Evolutionary conservation across 2,888 invertebrate genomes (phyloP).

Genomic region (Tenodera sinensis): DNA sequence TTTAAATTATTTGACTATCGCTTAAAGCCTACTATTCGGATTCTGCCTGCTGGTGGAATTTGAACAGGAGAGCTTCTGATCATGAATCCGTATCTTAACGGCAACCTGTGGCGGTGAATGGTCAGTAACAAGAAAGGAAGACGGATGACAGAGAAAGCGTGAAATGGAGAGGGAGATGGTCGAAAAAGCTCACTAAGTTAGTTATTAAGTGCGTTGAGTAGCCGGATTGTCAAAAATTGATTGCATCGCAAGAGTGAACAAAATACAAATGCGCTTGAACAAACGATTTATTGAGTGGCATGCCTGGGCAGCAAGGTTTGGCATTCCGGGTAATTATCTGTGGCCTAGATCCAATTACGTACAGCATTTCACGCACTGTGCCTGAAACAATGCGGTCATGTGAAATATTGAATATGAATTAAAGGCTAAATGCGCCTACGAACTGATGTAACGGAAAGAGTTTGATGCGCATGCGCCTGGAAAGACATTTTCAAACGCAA

Average conservation of each 20-base stretch:
- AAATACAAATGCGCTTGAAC: background rate
- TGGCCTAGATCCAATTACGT: background rate
- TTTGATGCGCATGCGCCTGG: background rate
- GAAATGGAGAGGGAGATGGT: background rate
- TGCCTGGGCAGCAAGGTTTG: background rate
- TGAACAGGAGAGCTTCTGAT: no score
- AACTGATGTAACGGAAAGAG: background rate
- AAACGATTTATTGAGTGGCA: background rate
- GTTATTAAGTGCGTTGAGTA: slow-evolving; percentile 1
- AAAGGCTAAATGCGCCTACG: background rate
- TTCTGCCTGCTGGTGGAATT: no score
- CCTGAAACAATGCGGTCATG: background rate
- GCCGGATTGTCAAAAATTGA: background rate
- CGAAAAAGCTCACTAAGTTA: background rate
- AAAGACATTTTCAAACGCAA: background rate
- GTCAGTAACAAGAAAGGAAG: no score
- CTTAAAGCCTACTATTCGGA: no score
- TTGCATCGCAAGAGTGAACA: background rate
- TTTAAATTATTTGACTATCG: no score
- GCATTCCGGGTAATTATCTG: background rate
- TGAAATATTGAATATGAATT: background rate
- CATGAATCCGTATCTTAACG: no score
- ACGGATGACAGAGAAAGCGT: background rate
- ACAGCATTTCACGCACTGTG: background rate
- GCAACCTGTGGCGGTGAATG: no score